Evolutionary conservation across 1,140 invertebrate species (phyloP).

Genomic region (Scaptomyza graminum): DNA sequence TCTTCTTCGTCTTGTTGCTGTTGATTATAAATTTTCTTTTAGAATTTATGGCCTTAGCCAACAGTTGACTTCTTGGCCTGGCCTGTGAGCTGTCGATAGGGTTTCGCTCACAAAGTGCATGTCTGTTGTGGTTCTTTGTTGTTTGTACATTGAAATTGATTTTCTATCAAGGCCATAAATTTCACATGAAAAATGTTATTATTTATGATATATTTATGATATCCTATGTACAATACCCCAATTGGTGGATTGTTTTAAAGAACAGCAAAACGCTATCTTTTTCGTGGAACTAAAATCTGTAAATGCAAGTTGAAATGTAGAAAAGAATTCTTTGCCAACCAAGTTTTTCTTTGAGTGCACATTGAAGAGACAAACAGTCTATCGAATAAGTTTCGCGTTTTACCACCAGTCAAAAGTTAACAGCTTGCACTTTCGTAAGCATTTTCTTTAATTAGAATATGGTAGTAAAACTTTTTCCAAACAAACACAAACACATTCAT

Average conservation of each 20-base stretch:
- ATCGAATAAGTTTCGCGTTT: no score
- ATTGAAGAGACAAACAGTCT: no score
- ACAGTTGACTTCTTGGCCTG: conserved; percentile 53
- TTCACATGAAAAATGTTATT: conserved; percentile 39
- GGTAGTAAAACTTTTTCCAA: conserved; percentile 10
- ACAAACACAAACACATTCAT: not conserved
- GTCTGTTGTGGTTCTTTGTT: conserved; percentile 13
- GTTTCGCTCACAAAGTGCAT: conserved; percentile 5
- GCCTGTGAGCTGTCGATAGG: conserved; percentile 23
- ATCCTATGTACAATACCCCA: not conserved
- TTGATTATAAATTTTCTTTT: conserved; percentile 61
- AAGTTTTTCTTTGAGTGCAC: no score
- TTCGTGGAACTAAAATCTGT: no score
- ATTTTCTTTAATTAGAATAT: conserved; percentile 35
- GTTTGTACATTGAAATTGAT: conserved; percentile 50
- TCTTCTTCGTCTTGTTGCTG: not conserved
- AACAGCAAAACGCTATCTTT: conserved; percentile 15
- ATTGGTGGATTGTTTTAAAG: not conserved
- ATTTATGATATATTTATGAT: conserved; percentile 39
- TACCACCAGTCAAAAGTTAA: not conserved
- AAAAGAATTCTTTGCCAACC: no score
- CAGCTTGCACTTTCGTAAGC: conserved; percentile 20
- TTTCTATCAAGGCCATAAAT: conserved; percentile 73
- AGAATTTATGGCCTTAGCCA: conserved; percentile 65
- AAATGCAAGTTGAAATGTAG: no score